Percentiles rank a stretch among this genome's conserved stretches.
phyloP scores from a whole-genome alignment of 2,888 invertebrate species.

The Drosophila yooni region DNA sequence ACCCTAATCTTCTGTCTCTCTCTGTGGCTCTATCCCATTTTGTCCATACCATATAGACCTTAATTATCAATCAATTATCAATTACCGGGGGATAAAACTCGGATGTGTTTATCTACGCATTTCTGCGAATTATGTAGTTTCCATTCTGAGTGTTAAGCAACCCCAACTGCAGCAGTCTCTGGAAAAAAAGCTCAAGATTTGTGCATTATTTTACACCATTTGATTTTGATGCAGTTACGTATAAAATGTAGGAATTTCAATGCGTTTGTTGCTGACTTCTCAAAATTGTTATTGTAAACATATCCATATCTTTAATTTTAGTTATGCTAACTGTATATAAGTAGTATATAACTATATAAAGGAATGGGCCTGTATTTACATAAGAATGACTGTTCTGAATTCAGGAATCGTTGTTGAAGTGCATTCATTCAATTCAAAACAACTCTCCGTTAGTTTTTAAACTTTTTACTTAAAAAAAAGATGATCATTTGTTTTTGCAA shows the following conservation, averaged over 20 bases:
- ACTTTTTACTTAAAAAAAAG: not conserved
- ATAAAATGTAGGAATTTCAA: not conserved
- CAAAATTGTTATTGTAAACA: not conserved
- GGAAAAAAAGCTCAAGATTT: not conserved
- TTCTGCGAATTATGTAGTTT: not conserved
- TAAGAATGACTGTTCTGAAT: not conserved
- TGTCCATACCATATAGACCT: not conserved
- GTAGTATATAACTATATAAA: not conserved
- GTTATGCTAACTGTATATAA: not conserved
- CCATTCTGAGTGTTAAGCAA: not conserved
- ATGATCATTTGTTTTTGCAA: not conserved
- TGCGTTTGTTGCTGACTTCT: not conserved
- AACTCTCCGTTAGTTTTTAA: not conserved
- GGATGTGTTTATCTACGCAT: not conserved
- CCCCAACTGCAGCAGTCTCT: not conserved
- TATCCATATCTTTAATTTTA: not conserved
- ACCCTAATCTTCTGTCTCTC: not conserved
- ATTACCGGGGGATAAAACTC: not conserved
- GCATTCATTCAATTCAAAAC: not conserved
- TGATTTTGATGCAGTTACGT: not conserved
- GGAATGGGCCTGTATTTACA: too few relatives aligned
- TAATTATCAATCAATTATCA: not conserved
- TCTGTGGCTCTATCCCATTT: not conserved
- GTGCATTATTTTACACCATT: not conserved
- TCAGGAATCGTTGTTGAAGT: not conserved